A percentile compares a stretch with the other conserved stretches of the same genome.
Evolutionary conservation across 1,140 invertebrate species (phyloP).

Genomic region (Pinna nobilis): DNA sequence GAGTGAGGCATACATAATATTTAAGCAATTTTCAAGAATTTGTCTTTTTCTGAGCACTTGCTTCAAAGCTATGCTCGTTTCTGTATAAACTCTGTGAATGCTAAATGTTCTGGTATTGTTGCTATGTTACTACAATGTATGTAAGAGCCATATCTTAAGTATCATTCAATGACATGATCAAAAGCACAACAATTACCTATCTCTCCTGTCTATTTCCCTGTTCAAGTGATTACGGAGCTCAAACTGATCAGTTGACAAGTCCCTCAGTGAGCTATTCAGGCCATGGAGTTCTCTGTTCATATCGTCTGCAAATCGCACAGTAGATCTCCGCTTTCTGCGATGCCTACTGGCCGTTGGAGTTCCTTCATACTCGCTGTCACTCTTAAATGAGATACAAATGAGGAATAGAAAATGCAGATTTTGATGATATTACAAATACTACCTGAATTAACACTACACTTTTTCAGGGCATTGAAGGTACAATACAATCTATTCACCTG

Average conservation of each 20-base stretch:
- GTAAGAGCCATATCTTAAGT: too few relatives aligned
- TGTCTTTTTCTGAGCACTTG: too few relatives aligned
- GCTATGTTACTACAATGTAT: too few relatives aligned
- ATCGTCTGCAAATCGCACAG: slow-evolving; percentile 72
- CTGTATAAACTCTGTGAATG: too few relatives aligned
- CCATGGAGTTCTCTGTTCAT: slow-evolving; percentile 69
- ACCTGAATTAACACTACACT: background rate
- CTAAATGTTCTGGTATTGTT: too few relatives aligned
- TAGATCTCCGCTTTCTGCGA: slow-evolving; percentile 52
- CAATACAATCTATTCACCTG: background rate
- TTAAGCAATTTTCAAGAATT: too few relatives aligned
- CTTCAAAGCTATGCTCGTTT: too few relatives aligned
- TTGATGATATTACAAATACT: background rate
- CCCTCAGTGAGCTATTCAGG: slow-evolving; percentile 68
- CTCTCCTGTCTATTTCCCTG: slow-evolving; percentile 67
- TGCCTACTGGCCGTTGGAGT: slow-evolving; percentile 50
- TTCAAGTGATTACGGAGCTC: slow-evolving; percentile 66
- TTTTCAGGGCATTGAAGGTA: background rate
- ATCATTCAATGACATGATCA: too few relatives aligned
- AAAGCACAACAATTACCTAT: slow-evolving; percentile 46
- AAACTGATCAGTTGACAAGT: slow-evolving; percentile 67
- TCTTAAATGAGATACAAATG: slow-evolving; percentile 43
- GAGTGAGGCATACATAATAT: too few relatives aligned
- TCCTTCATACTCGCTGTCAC: slow-evolving; percentile 65
- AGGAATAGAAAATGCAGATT: background rate